phyloP scores from a whole-genome alignment of 2,113 vertebrate genomes.

The Hippocampus barbouri region DNA sequence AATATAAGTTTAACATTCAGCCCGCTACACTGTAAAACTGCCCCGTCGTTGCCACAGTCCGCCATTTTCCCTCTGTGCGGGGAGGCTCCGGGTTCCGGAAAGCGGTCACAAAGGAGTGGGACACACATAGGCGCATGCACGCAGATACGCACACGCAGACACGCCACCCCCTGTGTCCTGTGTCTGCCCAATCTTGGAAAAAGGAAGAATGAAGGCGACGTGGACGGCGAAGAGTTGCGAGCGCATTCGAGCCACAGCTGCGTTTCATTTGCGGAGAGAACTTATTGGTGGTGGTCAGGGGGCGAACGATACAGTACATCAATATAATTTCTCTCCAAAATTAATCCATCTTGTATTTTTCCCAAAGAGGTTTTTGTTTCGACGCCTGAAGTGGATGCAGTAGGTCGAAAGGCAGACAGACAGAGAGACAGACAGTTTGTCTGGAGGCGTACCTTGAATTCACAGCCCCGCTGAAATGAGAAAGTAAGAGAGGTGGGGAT shows the following conservation, averaged over 20 bases:
- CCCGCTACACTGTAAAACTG: conserved; percentile 78
- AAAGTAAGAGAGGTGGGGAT: conserved; percentile 55
- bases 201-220: conserved; percentile 23
- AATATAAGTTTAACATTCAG: conserved; percentile 85
- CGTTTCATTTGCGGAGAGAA: conserved; percentile 71
- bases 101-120: conserved; percentile 71
- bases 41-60: conserved; percentile 68
- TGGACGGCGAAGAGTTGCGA: conserved; percentile 48
- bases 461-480: conserved; percentile 61
- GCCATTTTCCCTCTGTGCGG: conserved; percentile 69
- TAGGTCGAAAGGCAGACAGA: conserved; percentile 26
- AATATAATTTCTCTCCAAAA: conserved; percentile 41
- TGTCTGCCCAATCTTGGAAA: conserved; percentile 64
- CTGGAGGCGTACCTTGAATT: conserved; percentile 70
- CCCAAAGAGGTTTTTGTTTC: conserved; percentile 13
- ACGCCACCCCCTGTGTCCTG: conserved; percentile 64
- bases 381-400: not conserved
- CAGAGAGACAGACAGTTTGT: conserved; percentile 51
- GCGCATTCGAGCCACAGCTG: conserved; percentile 68
- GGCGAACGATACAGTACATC: conserved; percentile 24
- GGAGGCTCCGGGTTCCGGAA: conserved; percentile 70
- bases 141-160: conserved; percentile 26
- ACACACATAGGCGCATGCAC: conserved; percentile 33
- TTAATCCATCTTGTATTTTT: conserved; percentile 54
- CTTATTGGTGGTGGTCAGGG: conserved; percentile 15